phyloP scores from a whole-genome alignment of 2,888 invertebrate species.

The Nemoura dubitans region DNA sequence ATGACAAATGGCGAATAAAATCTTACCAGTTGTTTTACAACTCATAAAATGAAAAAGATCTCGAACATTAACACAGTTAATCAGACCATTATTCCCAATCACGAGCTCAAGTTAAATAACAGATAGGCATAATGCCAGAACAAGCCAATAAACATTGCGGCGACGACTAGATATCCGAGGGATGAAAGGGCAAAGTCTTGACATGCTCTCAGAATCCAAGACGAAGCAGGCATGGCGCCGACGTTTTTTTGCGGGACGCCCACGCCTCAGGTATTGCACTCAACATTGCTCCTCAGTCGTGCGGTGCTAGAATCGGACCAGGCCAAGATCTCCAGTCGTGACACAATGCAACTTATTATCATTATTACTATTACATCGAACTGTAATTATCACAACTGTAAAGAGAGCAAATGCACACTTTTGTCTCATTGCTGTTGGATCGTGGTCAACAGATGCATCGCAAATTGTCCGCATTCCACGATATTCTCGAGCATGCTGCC shows the following conservation, averaged over 20 bases:
- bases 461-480: slow-evolving; percentile 1
- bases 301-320: background rate
- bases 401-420: slow-evolving; percentile 2
- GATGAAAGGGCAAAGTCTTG: background rate
- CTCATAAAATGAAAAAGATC: background rate
- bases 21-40: background rate
- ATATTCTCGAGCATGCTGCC: background rate
- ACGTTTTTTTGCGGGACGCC: background rate
- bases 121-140: background rate
- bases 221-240: background rate
- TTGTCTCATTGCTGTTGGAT: background rate
- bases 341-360: slow-evolving; percentile 12
- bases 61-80: background rate
- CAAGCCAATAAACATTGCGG: background rate
- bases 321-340: background rate
- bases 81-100: background rate
- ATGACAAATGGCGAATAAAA: background rate
- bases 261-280: background rate
- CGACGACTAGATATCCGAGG: background rate
- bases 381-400: slow-evolving; percentile 12
- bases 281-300: background rate
- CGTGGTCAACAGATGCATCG: background rate
- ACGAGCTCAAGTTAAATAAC: background rate
- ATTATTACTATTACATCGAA: background rate
- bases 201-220: background rate